phyloP scores from a whole-genome alignment of 2,888 invertebrate genomes.

The Drosophila austrosaltans region DNA sequence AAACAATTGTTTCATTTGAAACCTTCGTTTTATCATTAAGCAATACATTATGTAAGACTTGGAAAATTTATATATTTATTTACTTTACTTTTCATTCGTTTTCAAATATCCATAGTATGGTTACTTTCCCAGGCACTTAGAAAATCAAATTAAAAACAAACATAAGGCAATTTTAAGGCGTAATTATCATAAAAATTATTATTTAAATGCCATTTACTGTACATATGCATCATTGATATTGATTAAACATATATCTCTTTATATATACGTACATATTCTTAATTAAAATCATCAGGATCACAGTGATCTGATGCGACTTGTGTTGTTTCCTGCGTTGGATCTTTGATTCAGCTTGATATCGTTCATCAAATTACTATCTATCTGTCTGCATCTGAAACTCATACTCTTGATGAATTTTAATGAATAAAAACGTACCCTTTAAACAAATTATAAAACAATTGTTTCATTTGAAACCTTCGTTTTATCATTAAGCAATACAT shows the following conservation, averaged over 20 bases:
- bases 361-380: not conserved
- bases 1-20: conserved; percentile 17
- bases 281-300: not conserved
- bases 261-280: not conserved
- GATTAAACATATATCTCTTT: not conserved
- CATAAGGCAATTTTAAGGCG: not conserved
- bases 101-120: not conserved
- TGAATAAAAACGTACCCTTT: not conserved
- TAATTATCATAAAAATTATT: not conserved
- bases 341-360: not conserved
- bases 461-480: conserved; percentile 5
- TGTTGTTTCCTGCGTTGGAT: not conserved
- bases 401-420: conserved; percentile 7
- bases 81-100: not conserved
- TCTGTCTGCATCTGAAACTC: not conserved
- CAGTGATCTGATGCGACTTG: not conserved
- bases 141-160: conserved; percentile 3
- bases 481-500: too few species aligned
- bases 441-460: conserved; percentile 6
- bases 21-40: not conserved
- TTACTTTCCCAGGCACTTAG: conserved; percentile 40
- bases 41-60: too few species aligned
- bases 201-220: conserved; percentile 5
- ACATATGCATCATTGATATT: not conserved
- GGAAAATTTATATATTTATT: too few species aligned